phyloP scores from a whole-genome alignment of 2,113 vertebrate genomes.

The Oncorhynchus mykiss region DNA sequence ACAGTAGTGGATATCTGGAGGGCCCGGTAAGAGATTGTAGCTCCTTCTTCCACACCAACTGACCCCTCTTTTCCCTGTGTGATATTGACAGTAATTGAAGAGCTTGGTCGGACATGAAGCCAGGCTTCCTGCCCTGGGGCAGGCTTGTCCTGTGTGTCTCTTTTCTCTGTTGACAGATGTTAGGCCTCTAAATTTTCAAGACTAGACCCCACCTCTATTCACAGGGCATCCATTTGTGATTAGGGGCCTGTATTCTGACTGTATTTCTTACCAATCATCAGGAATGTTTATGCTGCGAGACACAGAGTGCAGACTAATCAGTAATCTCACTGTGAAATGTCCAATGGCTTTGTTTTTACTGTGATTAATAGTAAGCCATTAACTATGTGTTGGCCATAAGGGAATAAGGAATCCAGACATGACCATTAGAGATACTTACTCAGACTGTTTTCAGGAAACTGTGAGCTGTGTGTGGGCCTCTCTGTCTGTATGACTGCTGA shows the following conservation, averaged over 20 bases:
- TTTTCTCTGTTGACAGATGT: conserved; percentile 3
- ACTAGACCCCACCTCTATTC: background rate
- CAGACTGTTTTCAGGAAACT: conserved; percentile 14
- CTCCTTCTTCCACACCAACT: no score
- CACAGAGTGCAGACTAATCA: conserved; percentile 51
- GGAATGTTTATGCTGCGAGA: conserved; percentile 46
- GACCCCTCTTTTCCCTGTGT: background rate
- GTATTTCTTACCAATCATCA: conserved; percentile 33
- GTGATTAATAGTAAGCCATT: conserved; percentile 44
- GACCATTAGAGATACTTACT: conserved; percentile 40
- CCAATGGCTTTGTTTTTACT: conserved; percentile 6
- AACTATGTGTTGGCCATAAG: conserved; percentile 50
- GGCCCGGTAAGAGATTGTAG: no score
- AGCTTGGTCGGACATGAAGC: background rate
- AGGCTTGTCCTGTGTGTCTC: background rate
- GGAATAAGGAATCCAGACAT: conserved; percentile 34
- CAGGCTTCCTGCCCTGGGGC: background rate
- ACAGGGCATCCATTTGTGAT: background rate
- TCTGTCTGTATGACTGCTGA: background rate
- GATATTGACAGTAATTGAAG: background rate
- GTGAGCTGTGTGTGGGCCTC: conserved; percentile 8
- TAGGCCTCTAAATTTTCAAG: background rate
- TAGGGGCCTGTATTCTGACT: background rate
- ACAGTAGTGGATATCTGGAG: no score
- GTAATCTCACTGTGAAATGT: conserved; percentile 33